These are phyloP conservation scores for Serinus canaria DNA, from an alignment of 2,113 vertebrate species.

Conservation along the genomic window DNA sequence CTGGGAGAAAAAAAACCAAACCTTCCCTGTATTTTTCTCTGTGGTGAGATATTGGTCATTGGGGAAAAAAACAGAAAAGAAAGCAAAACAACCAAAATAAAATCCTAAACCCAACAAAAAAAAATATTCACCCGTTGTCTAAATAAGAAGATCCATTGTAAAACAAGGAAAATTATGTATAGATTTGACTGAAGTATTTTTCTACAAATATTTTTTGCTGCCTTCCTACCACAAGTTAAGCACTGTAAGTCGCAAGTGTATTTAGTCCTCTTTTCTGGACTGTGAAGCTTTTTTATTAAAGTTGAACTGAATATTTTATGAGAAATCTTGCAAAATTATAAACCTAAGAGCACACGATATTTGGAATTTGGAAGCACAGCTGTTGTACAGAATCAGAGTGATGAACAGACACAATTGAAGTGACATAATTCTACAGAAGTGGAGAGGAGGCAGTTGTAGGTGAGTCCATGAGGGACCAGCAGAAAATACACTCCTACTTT, in stretches of 20 bases:
- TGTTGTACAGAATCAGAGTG: rapidly evolving
- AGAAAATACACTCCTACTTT: neutral
- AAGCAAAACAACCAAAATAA: neutral
- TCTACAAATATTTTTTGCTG: neutral
- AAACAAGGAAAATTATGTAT: neutral
- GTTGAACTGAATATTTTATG: rapidly evolving
- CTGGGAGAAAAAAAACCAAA: neutral
- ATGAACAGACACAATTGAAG: neutral
- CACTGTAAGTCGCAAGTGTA: neutral
- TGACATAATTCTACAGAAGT: rapidly evolving
- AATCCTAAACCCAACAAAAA: neutral
- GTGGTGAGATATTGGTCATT: neutral
- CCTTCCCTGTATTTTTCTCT: neutral
- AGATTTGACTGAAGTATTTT: neutral
- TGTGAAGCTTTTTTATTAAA: neutral
- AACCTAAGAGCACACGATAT: neutral
- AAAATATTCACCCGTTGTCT: rapidly evolving
- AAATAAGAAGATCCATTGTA: neutral
- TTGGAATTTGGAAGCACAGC: neutral
- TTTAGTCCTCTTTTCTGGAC: neutral
- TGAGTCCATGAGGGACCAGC: neutral
- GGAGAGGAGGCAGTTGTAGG: neutral
- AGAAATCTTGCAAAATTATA: neutral
- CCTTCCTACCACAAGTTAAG: neutral
- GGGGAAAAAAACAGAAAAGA: neutral